These are phyloP conservation scores for Varecia variegata DNA, from an alignment of 2,797 vertebrate species.

Conservation along the genomic window DNA sequence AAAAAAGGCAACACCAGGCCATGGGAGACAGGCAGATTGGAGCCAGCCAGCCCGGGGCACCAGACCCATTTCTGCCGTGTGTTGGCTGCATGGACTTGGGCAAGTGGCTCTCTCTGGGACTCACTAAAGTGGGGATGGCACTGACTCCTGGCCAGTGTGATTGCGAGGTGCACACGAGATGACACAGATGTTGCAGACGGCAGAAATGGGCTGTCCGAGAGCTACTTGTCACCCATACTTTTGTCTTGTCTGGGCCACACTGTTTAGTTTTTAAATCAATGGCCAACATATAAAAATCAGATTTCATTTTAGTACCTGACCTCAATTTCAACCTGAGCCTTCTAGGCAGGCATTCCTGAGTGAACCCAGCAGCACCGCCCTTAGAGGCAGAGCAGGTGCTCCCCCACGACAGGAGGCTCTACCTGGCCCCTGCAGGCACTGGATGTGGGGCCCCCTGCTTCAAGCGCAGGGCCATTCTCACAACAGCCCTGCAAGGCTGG, in stretches of 20 bases:
- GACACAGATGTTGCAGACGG: neutral
- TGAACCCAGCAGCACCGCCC: neutral
- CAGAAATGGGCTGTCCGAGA: neutral
- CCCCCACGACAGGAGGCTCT: neutral
- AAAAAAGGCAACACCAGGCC: neutral
- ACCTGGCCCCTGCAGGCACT: neutral
- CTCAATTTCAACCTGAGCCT: neutral
- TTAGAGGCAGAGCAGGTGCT: neutral
- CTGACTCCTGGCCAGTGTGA: neutral
- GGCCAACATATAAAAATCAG: neutral
- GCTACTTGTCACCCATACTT: neutral
- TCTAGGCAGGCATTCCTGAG: neutral
- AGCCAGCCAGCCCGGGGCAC: neutral
- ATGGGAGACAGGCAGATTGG: neutral
- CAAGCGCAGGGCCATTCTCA: neutral
- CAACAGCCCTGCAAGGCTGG: neutral
- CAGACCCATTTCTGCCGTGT: neutral
- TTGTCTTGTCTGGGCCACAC: neutral
- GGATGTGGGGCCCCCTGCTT: neutral
- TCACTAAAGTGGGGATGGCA: neutral
- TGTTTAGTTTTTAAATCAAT: neutral
- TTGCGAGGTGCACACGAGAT: neutral
- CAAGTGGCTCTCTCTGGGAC: neutral
- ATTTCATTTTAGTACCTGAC: neutral
- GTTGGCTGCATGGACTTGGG: neutral